These are phyloP conservation scores for Rhingia rostrata DNA, from an alignment of 2,888 invertebrate genomes.

Conservation along the genomic window DNA sequence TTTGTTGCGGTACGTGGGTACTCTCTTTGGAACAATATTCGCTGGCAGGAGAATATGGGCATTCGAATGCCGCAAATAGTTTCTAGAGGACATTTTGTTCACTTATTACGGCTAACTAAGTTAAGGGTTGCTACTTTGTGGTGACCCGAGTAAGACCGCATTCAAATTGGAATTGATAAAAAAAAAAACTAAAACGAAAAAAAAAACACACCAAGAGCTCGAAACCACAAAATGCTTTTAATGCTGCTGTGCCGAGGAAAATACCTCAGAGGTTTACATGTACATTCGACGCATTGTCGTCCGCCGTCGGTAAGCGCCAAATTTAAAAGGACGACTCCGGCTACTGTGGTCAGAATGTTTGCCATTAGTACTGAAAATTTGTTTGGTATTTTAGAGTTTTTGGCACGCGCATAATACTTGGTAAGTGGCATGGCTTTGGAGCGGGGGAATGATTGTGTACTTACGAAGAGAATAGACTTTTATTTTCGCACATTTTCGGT, in stretches of 20 bases:
- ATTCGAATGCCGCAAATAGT: constrained; percentile 74
- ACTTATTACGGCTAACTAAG: constrained; percentile 62
- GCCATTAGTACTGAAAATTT: constrained; percentile 72
- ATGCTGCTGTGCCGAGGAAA: constrained; percentile 61
- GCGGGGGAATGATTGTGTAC: background rate
- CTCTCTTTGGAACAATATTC: constrained; percentile 66
- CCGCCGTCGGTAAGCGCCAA: constrained; percentile 59
- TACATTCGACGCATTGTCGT: constrained; percentile 70
- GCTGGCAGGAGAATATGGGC: constrained; percentile 65
- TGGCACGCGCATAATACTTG: constrained; percentile 59
- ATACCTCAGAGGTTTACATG: constrained; percentile 68
- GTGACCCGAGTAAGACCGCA: constrained; percentile 61
- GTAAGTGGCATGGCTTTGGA: constrained; percentile 4
- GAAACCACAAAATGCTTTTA: constrained; percentile 74
- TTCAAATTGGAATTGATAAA: constrained; percentile 68
- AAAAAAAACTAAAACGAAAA: constrained; percentile 11
- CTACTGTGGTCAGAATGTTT: constrained; percentile 63
- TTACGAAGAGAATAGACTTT: background rate
- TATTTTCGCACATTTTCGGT: background rate
- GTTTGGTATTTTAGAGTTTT: constrained; percentile 69
- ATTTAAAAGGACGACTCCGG: constrained; percentile 53
- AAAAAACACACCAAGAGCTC: constrained; percentile 10
- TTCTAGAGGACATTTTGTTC: constrained; percentile 72
- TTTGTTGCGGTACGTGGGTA: constrained; percentile 69
- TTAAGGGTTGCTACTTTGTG: constrained; percentile 72